Conservation (phyloP, 2,113 vertebrate genomes). For the Notarius quadriscutis region DNA sequence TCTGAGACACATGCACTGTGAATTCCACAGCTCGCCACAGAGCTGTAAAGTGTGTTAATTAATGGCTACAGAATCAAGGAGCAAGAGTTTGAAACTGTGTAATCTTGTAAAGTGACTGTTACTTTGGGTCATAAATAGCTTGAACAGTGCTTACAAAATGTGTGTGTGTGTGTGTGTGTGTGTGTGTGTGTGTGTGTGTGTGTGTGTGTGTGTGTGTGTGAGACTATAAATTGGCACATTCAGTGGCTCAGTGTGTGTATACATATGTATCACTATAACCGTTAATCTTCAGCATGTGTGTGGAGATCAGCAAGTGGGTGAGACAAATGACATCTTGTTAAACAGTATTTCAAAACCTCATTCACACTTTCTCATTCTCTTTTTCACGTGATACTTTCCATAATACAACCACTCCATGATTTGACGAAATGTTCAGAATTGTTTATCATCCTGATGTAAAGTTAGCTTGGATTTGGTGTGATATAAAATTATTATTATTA, state of each 20-base stretch:
- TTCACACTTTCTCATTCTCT: neutral
- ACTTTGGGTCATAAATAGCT: conserved; percentile 51
- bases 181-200: conserved; percentile 37
- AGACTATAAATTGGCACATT: conserved; percentile 35
- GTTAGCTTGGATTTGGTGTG: neutral
- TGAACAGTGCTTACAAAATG: conserved; percentile 31
- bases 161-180: conserved; percentile 28
- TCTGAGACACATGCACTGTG: conserved; percentile 24
- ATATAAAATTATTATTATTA: neutral
- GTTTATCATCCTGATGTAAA: neutral
- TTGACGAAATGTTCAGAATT: too few species aligned
- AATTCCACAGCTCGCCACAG: conserved; percentile 48
- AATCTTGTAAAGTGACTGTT: conserved; percentile 55
- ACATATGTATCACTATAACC: conserved; percentile 25
- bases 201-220: conserved; percentile 37
- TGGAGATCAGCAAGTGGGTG: conserved; percentile 36
- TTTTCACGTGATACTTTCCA: neutral
- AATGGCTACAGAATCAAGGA: conserved; percentile 45
- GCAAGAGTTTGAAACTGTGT: conserved; percentile 45
- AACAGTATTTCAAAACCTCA: conserved; percentile 49
- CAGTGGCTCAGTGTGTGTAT: conserved; percentile 5
- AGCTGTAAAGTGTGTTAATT: conserved; percentile 52
- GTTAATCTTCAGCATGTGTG: conserved; percentile 26
- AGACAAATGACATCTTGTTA: conserved; percentile 62
- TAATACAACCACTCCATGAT: too few species aligned